These are phyloP conservation scores for Hydra vulgaris DNA, from an alignment of 30 jellyfish, hydroid and myxozoan genomes.

Conservation along the genomic window DNA sequence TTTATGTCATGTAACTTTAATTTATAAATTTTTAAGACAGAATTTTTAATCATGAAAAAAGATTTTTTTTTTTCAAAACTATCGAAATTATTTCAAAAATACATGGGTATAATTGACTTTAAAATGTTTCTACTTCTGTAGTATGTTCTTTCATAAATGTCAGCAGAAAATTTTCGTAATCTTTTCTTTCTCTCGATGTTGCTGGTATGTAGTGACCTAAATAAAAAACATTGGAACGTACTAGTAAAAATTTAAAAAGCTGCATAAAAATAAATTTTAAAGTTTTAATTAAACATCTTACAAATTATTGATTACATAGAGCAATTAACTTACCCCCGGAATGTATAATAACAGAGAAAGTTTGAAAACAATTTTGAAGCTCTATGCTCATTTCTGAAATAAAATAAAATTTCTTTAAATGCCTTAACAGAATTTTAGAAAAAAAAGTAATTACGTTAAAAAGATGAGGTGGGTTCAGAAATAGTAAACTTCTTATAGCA, in stretches of 20 bases:
- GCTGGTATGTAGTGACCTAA: conserved; percentile 82
- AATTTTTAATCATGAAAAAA: too few relatives aligned
- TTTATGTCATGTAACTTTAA: too few relatives aligned
- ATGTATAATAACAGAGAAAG: neutral
- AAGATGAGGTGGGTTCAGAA: too few relatives aligned
- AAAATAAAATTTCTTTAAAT: neutral
- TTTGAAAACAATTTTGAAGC: neutral
- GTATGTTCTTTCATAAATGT: neutral
- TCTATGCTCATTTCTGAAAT: conserved; percentile 22
- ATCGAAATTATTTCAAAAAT: too few relatives aligned
- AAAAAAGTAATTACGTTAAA: too few relatives aligned
- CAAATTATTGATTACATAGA: neutral
- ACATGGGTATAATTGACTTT: too few relatives aligned
- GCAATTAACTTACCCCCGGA: conserved; percentile 17
- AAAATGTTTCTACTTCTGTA: too few relatives aligned
- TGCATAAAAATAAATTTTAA: too few relatives aligned
- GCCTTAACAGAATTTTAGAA: neutral
- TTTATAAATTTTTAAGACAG: too few relatives aligned
- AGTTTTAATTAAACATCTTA: too few relatives aligned
- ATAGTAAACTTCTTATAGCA: too few relatives aligned
- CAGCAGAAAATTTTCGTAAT: conserved; percentile 44
- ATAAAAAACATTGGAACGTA: neutral
- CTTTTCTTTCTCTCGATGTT: conserved; percentile 55
- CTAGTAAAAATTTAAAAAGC: neutral
- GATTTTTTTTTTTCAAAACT: too few relatives aligned